These are phyloP conservation scores for Lydus trimaculatus DNA, from an alignment of 2,888 invertebrate genomes.

Conservation along the genomic window DNA sequence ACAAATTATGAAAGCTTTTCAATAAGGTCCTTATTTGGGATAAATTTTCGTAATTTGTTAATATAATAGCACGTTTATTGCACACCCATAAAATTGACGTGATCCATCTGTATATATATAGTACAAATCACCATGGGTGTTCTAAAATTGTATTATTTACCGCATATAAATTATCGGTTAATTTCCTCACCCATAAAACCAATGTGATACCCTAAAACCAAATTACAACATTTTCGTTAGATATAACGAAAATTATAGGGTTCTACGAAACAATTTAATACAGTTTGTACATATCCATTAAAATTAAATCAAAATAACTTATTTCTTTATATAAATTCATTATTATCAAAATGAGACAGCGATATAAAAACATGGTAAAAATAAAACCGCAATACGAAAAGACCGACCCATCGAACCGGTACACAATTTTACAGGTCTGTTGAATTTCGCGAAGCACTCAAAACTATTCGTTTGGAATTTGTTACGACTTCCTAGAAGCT, in stretches of 20 bases:
- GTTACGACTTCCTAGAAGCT: slow-evolving; percentile 49
- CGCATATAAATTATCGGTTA: slow-evolving; percentile 7
- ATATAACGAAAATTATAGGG: neutral
- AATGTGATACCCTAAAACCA: slow-evolving; percentile 6
- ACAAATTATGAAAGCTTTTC: neutral
- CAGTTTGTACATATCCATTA: neutral
- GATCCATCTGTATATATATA: neutral
- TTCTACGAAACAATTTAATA: neutral
- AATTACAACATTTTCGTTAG: slow-evolving; percentile 1
- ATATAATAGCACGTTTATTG: neutral
- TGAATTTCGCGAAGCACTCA: slow-evolving; percentile 35
- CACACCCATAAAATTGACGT: neutral
- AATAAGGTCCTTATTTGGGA: neutral
- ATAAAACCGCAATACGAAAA: neutral
- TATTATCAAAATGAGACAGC: neutral
- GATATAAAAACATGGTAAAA: neutral
- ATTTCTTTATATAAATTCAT: neutral
- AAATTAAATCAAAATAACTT: neutral
- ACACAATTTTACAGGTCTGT: slow-evolving; percentile 29
- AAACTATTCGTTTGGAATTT: slow-evolving; percentile 48
- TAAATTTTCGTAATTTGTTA: neutral
- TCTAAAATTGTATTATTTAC: slow-evolving; percentile 7
- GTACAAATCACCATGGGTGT: neutral
- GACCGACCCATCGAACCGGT: neutral
- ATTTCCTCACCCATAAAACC: slow-evolving; percentile 6